Conservation (phyloP, 2,113 vertebrate species). For the rat (Rattus norvegicus) region GRCr8 NC_086022.1:61028001-61028500, state of each 20-base stretch:
- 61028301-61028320: not conserved
- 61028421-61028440: not conserved
- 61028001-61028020: not conserved
- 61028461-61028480: not conserved
- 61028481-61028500: not conserved
- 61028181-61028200: not conserved
- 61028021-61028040: not conserved
- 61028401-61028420: not conserved
- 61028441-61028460: not conserved
- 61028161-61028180: slow-evolving; percentile 55
- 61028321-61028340: not conserved
- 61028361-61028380: not conserved
- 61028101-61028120: not conserved
- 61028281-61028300: not conserved
- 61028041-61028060: not conserved
- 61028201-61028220: slow-evolving; percentile 40
- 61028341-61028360: not conserved
- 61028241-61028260: not conserved
- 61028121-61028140: slow-evolving; percentile 14
- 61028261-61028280: too few species aligned
- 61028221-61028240: slow-evolving; percentile 23
- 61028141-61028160: slow-evolving; percentile 46
- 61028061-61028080: not conserved
- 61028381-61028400: not conserved
- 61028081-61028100: slow-evolving; percentile 13